Evolutionary conservation across 2,888 invertebrate species (phyloP).

Genomic region (Scotopteryx bipunctaria): DNA sequence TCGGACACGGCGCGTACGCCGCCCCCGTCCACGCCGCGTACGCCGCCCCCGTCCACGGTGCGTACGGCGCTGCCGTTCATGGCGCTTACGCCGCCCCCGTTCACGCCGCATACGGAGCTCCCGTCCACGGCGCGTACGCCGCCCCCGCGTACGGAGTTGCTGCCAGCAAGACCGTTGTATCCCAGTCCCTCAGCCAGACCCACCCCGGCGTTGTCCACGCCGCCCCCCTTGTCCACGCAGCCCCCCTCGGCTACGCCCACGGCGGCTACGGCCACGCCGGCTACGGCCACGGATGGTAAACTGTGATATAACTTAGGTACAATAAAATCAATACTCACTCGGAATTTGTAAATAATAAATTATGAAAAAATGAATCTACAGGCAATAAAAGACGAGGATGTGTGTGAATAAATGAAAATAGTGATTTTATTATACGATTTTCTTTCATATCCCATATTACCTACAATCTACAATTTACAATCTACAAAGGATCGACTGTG

Average conservation of each 20-base stretch:
- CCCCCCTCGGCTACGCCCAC: constrained; percentile 44
- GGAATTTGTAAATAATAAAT: constrained; percentile 71
- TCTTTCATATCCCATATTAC: too few species aligned
- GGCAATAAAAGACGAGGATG: constrained; percentile 75
- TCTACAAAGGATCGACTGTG: too few species aligned
- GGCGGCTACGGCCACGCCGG: constrained; percentile 45
- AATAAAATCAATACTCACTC: constrained; percentile 76
- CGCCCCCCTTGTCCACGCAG: constrained; percentile 46
- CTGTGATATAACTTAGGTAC: constrained; percentile 73
- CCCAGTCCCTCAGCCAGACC: constrained; percentile 46
- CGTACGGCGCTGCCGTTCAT: constrained; percentile 43
- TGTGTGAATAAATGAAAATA: constrained; percentile 77
- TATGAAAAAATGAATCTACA: constrained; percentile 58
- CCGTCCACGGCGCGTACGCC: constrained; percentile 44
- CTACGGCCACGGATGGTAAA: constrained; percentile 71
- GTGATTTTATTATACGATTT: constrained; percentile 41
- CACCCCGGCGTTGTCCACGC: constrained; percentile 57
- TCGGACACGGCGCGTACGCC: constrained; percentile 49
- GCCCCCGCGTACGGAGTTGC: constrained; percentile 38
- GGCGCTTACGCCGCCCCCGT: constrained; percentile 45
- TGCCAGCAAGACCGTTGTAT: constrained; percentile 51
- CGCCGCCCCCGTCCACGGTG: constrained; percentile 50
- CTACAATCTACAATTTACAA: too few species aligned
- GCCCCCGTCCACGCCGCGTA: constrained; percentile 46
- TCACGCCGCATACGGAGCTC: constrained; percentile 45